Conservation (phyloP, 1,140 invertebrate species). For the Littorina saxatilis region DNA sequence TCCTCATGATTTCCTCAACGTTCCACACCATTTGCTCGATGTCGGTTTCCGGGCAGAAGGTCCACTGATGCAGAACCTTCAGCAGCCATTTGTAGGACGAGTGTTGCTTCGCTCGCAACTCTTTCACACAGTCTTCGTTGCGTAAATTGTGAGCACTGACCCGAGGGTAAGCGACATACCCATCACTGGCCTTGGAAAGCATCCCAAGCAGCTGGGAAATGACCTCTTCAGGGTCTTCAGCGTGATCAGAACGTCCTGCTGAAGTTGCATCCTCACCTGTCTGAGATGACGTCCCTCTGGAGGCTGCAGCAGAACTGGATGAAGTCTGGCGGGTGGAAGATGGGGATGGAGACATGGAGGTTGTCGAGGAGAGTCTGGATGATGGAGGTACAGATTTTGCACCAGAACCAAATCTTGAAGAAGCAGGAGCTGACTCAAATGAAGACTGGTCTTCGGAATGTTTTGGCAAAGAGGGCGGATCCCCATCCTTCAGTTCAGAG, state of each 20-base stretch:
- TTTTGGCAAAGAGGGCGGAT: too few relatives aligned
- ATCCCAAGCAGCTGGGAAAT: background rate
- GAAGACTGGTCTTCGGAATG: too few relatives aligned
- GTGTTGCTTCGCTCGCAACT: background rate
- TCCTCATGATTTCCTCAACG: background rate
- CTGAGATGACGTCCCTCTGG: too few relatives aligned
- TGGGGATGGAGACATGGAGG: too few relatives aligned
- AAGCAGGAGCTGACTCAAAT: too few relatives aligned
- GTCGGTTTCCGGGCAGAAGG: background rate
- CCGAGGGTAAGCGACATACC: background rate
- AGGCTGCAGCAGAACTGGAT: too few relatives aligned
- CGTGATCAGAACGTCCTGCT: too few relatives aligned
- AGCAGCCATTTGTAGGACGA: slow-evolving; percentile 15
- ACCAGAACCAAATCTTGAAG: background rate
- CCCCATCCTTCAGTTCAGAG: background rate
- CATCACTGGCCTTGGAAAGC: background rate
- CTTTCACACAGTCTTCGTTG: background rate
- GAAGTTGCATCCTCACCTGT: too few relatives aligned
- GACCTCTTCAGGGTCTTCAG: background rate
- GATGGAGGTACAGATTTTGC: too few relatives aligned
- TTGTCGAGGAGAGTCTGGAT: too few relatives aligned
- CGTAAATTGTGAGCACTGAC: background rate
- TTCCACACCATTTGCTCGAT: background rate
- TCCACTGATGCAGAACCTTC: background rate
- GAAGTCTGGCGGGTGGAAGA: too few relatives aligned